Conservation (phyloP, 2,888 invertebrate genomes). For the Diabrotica balteata region DNA sequence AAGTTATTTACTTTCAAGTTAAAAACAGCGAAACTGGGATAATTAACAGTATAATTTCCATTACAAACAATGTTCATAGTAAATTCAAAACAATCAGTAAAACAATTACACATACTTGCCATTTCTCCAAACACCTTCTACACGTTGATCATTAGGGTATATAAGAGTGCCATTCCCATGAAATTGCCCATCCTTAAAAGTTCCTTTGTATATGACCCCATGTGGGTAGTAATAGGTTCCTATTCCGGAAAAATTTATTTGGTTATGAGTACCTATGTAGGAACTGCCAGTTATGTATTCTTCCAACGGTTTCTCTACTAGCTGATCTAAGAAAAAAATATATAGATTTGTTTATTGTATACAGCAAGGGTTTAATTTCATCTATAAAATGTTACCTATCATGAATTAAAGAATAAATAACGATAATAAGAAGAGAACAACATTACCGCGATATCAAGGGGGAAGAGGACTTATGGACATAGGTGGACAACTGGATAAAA, state of each 20-base stretch:
- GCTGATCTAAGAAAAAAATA: not conserved
- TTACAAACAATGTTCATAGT: no score
- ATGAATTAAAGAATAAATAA: no score
- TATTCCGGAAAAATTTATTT: constrained; percentile 29
- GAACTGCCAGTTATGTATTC: constrained; percentile 31
- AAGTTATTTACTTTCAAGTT: no score
- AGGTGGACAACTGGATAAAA: no score
- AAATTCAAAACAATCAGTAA: not conserved
- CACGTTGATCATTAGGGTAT: constrained; percentile 31
- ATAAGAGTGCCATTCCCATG: constrained; percentile 35
- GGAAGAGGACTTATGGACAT: no score
- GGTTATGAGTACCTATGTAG: constrained; percentile 31
- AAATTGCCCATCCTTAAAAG: constrained; percentile 36
- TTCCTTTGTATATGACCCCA: constrained; percentile 32
- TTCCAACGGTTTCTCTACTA: constrained; percentile 14
- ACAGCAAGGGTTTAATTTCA: no score
- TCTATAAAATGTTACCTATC: no score
- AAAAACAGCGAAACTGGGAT: no score
- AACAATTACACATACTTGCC: constrained; percentile 27
- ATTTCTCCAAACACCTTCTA: constrained; percentile 30
- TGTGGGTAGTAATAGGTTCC: constrained; percentile 34
- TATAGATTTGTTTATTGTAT: no score
- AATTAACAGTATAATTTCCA: no score
- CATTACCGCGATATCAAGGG: no score
- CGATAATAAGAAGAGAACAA: no score